These are phyloP conservation scores for Plectropomus leopardus DNA, from an alignment of 2,113 vertebrate genomes.

Conservation along the genomic window DNA sequence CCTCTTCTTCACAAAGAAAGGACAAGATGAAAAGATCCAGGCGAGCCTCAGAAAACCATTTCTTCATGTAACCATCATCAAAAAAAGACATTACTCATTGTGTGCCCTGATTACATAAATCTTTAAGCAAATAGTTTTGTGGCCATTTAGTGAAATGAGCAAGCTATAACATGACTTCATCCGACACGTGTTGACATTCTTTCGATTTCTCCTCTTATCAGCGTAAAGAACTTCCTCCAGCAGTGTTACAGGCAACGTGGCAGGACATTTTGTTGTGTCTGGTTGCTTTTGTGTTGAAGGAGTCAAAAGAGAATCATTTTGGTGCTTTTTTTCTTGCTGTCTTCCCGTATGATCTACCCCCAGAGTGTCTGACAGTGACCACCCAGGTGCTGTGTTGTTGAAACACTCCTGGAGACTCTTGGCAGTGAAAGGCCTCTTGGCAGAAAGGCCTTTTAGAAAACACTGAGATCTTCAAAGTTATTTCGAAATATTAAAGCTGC, in stretches of 20 bases:
- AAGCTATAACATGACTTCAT: slow-evolving; percentile 62
- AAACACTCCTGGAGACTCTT: slow-evolving; percentile 4
- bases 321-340: not conserved
- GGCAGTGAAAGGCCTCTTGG: not conserved
- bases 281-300: slow-evolving; percentile 16
- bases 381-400: slow-evolving; percentile 34
- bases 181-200: slow-evolving; percentile 69
- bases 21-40: slow-evolving; percentile 27
- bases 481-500: slow-evolving; percentile 1
- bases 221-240: slow-evolving; percentile 1
- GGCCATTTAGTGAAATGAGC: slow-evolving; percentile 32
- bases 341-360: slow-evolving; percentile 1
- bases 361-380: slow-evolving; percentile 12
- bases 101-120: slow-evolving; percentile 8
- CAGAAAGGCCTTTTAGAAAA: not conserved
- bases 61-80: slow-evolving; percentile 5
- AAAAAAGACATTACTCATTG: slow-evolving; percentile 8
- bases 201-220: slow-evolving; percentile 42
- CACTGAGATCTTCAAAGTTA: not conserved
- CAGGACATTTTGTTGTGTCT: slow-evolving; percentile 67
- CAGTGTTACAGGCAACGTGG: not conserved
- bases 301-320: slow-evolving; percentile 1
- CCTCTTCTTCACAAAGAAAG: slow-evolving; percentile 11
- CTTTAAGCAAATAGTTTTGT: not conserved
- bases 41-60: slow-evolving; percentile 26